Conservation (phyloP, 2,888 invertebrate genomes). For the Macrophya alboannulata region DNA sequence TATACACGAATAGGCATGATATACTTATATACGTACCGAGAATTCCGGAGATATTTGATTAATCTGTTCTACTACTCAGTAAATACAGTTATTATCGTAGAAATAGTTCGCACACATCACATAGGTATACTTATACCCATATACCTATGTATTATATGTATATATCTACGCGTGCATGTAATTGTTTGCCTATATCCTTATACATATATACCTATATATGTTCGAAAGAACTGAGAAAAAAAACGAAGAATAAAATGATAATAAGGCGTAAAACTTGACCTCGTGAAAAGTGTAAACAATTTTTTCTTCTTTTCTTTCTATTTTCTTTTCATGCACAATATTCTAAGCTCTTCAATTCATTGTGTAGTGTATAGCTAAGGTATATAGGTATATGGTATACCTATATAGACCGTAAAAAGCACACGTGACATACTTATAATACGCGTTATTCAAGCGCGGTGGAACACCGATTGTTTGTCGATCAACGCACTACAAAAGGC, state of each 20-base stretch:
- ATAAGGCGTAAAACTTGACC: conserved; percentile 8
- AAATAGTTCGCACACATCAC: background rate
- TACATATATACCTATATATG: background rate
- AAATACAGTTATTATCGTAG: conserved; percentile 24
- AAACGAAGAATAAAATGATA: background rate
- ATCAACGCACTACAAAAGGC: conserved; percentile 50
- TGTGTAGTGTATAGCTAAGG: background rate
- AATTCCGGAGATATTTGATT: conserved; percentile 9
- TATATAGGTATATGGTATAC: background rate
- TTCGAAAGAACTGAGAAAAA: background rate
- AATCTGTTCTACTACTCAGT: conserved; percentile 18
- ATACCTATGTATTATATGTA: too few species aligned
- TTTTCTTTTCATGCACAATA: background rate
- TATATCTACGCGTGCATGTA: background rate
- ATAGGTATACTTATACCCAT: background rate
- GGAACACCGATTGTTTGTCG: conserved; percentile 37
- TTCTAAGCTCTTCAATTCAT: conserved; percentile 7
- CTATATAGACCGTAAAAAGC: conserved; percentile 19
- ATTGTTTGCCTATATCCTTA: background rate
- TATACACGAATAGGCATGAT: background rate
- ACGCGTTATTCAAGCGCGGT: conserved; percentile 32
- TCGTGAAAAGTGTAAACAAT: background rate
- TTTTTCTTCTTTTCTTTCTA: too few species aligned
- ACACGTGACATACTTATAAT: conserved; percentile 37
- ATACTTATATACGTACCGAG: background rate